Evolutionary conservation across 2,113 vertebrate species (phyloP).

Genomic region (Emydura subglobosa): DNA sequence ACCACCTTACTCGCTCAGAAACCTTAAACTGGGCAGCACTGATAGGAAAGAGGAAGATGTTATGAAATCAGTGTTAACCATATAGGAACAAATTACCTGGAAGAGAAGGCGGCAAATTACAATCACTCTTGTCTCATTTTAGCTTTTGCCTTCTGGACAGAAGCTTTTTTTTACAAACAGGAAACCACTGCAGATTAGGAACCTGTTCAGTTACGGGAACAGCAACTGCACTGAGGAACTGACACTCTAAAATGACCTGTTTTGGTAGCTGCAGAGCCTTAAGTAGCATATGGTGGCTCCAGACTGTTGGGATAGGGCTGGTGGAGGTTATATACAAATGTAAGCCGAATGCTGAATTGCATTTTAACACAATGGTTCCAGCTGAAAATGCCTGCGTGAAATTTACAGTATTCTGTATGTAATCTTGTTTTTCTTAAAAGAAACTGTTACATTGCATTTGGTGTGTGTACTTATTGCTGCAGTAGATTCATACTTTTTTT

Average conservation of each 20-base stretch:
- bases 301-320: neutral
- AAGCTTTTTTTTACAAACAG: neutral
- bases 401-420: neutral
- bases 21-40: slow-evolving; percentile 60
- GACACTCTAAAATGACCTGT: slow-evolving; percentile 7
- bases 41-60: neutral
- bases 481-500: neutral
- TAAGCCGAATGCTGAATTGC: neutral
- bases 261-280: slow-evolving; percentile 10
- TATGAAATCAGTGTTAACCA: slow-evolving; percentile 8
- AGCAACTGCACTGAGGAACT: slow-evolving; percentile 2
- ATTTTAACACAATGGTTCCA: neutral
- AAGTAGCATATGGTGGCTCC: neutral
- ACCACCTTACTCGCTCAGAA: slow-evolving; percentile 96
- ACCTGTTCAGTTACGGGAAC: neutral
- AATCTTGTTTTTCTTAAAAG: slow-evolving; percentile 18
- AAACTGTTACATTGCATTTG: slow-evolving; percentile 40
- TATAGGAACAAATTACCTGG: slow-evolving; percentile 21
- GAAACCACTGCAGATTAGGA: slow-evolving; percentile 50
- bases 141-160: slow-evolving; percentile 43
- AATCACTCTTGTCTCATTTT: slow-evolving; percentile 16
- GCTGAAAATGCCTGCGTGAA: neutral
- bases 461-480: neutral
- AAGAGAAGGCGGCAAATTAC: slow-evolving; percentile 24
- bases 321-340: neutral